phyloP scores from a whole-genome alignment of 1,140 invertebrate genomes.

The Physella acuta region DNA sequence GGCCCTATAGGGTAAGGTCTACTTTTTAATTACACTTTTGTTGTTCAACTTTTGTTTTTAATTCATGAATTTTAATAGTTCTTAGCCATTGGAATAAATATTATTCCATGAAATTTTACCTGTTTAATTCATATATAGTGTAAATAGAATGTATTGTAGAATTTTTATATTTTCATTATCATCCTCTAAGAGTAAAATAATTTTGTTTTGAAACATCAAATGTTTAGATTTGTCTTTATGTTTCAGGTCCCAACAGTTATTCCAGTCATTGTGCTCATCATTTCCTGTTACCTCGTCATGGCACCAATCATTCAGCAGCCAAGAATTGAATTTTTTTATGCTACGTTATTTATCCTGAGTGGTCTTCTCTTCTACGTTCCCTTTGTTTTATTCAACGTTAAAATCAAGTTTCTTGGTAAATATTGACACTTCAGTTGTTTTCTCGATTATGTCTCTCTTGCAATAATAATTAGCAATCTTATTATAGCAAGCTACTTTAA shows the following conservation, averaged over 20 bases:
- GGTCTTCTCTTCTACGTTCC: constrained; percentile 75
- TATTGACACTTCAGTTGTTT: not conserved
- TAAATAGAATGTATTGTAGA: not conserved
- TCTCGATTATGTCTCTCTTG: not conserved
- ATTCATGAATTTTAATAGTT: too few relatives aligned
- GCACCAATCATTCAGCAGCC: constrained; percentile 79
- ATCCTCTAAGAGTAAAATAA: not conserved
- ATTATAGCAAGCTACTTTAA: too few relatives aligned
- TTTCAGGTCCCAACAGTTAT: constrained; percentile 75
- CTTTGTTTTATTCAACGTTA: constrained; percentile 66
- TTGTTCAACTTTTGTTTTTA: too few relatives aligned
- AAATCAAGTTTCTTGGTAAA: constrained; percentile 24
- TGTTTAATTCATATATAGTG: not conserved
- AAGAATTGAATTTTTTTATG: constrained; percentile 76
- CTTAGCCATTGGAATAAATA: too few relatives aligned
- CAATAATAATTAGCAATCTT: too few relatives aligned
- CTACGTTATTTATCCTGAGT: constrained; percentile 71
- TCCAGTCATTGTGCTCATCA: constrained; percentile 72
- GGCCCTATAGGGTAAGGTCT: constrained; percentile 78
- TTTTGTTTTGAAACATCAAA: not conserved
- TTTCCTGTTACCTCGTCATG: constrained; percentile 75
- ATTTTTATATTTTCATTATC: not conserved
- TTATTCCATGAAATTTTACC: too few relatives aligned
- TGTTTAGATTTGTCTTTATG: not conserved
- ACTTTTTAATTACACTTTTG: too few relatives aligned